These are phyloP conservation scores for Acipenser transmontanus DNA, from an alignment of 2,797 vertebrate genomes.

Conservation along the genomic window DNA sequence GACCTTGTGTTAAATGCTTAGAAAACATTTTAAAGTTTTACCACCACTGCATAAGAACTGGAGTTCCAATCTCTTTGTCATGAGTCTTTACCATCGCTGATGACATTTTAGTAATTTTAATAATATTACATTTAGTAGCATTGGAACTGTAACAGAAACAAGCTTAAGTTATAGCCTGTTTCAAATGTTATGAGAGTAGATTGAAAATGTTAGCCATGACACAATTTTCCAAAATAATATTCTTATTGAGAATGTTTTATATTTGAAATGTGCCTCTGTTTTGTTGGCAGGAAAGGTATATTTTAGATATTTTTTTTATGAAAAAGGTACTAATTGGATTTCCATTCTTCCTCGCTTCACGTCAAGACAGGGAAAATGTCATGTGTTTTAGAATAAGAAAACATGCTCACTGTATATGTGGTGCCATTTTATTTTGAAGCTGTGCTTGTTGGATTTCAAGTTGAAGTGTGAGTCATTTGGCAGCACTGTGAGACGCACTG, in stretches of 20 bases:
- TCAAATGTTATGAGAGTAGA: background rate
- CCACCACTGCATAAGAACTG: no score
- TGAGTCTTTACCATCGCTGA: no score
- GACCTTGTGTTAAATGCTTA: no score
- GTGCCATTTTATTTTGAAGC: no score
- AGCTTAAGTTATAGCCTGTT: no score
- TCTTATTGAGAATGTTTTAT: background rate
- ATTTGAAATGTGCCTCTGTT: background rate
- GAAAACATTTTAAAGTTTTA: no score
- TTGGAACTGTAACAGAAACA: background rate
- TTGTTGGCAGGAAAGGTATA: background rate
- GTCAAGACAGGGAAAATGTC: background rate
- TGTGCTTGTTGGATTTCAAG: no score
- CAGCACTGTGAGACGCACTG: no score
- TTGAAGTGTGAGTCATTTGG: no score
- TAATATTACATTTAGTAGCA: background rate
- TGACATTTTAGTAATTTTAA: background rate
- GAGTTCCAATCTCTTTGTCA: no score
- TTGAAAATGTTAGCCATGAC: background rate
- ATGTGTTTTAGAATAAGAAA: no score
- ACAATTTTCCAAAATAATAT: slow-evolving; percentile 2
- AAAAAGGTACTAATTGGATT: background rate
- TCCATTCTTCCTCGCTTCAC: background rate
- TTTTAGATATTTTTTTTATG: background rate
- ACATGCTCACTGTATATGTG: no score